phyloP scores from a whole-genome alignment of 2,888 invertebrate genomes.

The Automeris io region DNA sequence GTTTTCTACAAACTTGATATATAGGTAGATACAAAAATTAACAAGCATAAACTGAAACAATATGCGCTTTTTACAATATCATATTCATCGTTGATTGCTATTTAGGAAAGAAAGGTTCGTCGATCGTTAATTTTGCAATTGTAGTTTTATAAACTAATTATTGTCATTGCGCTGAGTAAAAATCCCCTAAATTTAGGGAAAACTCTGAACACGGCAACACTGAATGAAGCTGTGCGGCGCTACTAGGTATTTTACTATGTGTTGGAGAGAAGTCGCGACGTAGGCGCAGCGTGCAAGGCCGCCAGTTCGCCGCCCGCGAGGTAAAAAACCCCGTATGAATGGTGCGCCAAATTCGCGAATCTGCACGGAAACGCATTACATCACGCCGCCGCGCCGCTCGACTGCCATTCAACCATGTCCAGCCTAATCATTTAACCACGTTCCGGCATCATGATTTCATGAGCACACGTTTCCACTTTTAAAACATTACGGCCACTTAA shows the following conservation, averaged over 20 bases:
- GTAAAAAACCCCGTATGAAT: constrained; percentile 66
- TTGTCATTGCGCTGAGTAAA: background rate
- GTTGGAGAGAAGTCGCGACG: constrained; percentile 17
- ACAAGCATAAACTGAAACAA: too few species aligned
- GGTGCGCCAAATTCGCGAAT: constrained; percentile 51
- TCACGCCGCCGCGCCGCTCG: constrained; percentile 32
- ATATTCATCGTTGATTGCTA: too few species aligned
- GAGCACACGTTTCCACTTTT: background rate
- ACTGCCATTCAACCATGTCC: constrained; percentile 14
- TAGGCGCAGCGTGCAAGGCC: constrained; percentile 61
- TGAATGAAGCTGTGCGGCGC: constrained; percentile 12
- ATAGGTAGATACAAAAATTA: too few species aligned
- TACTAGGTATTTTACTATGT: constrained; percentile 9
- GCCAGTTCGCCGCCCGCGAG: constrained; percentile 57
- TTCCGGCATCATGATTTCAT: background rate
- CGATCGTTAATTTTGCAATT: too few species aligned
- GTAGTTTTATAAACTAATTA: too few species aligned
- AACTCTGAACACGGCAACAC: background rate
- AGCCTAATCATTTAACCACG: constrained; percentile 3
- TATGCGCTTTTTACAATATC: too few species aligned
- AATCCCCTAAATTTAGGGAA: background rate
- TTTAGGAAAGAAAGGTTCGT: too few species aligned
- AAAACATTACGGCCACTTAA: background rate
- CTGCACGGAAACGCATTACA: constrained; percentile 52
- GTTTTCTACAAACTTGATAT: too few species aligned